Conservation (phyloP, 2,888 invertebrate species). For the Tiphia femorata region DNA sequence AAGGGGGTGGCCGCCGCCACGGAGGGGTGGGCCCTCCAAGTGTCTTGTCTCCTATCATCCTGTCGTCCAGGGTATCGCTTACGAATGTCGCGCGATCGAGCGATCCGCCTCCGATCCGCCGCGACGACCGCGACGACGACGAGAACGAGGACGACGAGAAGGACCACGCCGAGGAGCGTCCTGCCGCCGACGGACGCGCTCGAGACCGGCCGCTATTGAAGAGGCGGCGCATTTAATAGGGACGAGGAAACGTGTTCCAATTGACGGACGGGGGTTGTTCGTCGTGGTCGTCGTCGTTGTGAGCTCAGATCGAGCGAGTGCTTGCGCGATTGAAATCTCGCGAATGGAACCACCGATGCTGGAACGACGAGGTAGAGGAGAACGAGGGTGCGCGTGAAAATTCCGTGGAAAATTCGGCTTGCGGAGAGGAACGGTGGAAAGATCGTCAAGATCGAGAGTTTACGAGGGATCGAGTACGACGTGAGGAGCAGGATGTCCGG, state of each 20-base stretch:
- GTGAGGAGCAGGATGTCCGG: conserved; percentile 58
- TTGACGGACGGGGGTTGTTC: no score
- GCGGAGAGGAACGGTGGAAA: no score
- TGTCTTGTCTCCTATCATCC: conserved; percentile 63
- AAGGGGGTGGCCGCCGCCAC: conserved; percentile 39
- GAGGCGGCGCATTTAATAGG: no score
- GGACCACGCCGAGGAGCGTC: conserved; percentile 29
- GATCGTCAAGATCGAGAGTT: no score
- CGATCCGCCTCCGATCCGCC: conserved; percentile 56
- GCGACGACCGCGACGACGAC: conserved; percentile 19
- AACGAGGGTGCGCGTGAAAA: no score
- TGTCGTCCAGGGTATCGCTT: conserved; percentile 62
- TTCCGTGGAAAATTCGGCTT: no score
- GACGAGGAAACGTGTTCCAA: no score
- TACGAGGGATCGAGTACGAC: not conserved
- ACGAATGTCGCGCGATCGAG: conserved; percentile 64
- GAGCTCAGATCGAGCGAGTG: not conserved
- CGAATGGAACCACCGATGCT: not conserved
- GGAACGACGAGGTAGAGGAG: no score
- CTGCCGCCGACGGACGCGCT: conserved; percentile 37
- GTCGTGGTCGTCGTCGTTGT: not conserved
- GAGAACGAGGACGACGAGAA: not conserved
- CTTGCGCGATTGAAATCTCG: no score
- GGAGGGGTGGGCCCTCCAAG: conserved; percentile 56
- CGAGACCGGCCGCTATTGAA: no score